phyloP scores from a whole-genome alignment of 30 jellyfish, hydroid and myxozoan genomes.

The Aurelia sp. region DNA sequence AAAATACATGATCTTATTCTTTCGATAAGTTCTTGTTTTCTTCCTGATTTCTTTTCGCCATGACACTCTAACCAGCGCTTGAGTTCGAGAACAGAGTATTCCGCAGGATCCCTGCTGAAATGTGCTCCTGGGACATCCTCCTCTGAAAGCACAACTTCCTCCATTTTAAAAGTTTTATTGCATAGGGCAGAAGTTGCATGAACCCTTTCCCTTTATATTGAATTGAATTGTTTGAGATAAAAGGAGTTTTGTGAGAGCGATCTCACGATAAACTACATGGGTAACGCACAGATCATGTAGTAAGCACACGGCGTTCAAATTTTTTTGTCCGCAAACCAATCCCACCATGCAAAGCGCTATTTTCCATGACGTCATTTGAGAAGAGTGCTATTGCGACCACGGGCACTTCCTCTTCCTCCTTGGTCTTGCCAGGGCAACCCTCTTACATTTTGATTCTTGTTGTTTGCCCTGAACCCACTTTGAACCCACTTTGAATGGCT shows the following conservation, averaged over 20 bases:
- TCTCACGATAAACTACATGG: too few species aligned
- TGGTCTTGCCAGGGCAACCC: too few species aligned
- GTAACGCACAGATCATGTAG: not conserved
- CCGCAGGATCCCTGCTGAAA: constrained; percentile 1
- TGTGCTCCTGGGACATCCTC: constrained; percentile 49
- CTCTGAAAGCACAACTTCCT: constrained; percentile 5
- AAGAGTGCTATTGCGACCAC: constrained; percentile 3
- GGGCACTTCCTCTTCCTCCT: too few species aligned
- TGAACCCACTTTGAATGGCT: too few species aligned
- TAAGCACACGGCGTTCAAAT: not conserved
- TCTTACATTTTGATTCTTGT: too few species aligned
- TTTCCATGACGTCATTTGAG: constrained; percentile 18
- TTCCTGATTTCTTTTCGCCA: constrained; percentile 13
- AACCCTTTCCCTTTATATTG: not conserved
- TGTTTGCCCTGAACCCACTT: too few species aligned
- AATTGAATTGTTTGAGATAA: not conserved
- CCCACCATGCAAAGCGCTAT: constrained; percentile 32
- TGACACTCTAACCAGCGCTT: constrained; percentile 27
- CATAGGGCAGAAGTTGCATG: not conserved
- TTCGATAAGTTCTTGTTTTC: constrained; percentile 21
- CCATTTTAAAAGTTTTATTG: not conserved
- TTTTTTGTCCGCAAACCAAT: constrained; percentile 27
- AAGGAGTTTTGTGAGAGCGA: not conserved
- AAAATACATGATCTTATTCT: constrained; percentile 20
- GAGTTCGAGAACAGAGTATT: not conserved